Base-by-base conservation (phyloP, 2,113 vertebrate species). In the Oncorhynchus clarkii region DNA sequence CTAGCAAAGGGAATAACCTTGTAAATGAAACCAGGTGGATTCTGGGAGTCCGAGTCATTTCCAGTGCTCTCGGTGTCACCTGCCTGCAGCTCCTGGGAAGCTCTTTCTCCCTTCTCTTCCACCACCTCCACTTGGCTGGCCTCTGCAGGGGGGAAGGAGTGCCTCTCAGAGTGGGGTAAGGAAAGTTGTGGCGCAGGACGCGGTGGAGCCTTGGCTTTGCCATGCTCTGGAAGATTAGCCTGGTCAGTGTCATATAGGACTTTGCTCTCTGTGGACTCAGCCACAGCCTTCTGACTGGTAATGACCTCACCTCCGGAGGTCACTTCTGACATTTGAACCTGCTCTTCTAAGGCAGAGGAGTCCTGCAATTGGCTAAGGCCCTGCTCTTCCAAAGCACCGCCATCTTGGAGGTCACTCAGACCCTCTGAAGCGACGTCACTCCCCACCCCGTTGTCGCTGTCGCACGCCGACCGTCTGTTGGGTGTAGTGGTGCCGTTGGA, bases 1-100 rank as follows among this genome's bases (percentile, higher is more conserved):
- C 29, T 31, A 67, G 2, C 26, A 18, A 45, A 45, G 2, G 1
- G 16, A 34, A 51, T 78, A 22, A 93, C 92, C 91, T 91, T 89
- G 76, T 86, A 89, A 2, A 90, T 80, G 57, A 91, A 89, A 11
- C 84, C 88, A 67, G 88, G 86, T 71, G 88, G 88, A 80, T 68
- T 75, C 4, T 74, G 14, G 49, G 73, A 60, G 62, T 24, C 70
- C 2, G 71, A 75, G 60, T 85, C 88, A 0, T 82, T 75, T 68
- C 2, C 68, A 54, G 26, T 8, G 71, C 16, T 79, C 45, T 84
- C 71, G 31, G 16, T 18, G 51, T 72, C 72, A 18, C 18, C 67
- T 22, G 26, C 39, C 39, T 45, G 39, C 39, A 45, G 39, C 2
- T 0, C 20, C 14, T 6, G 39, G 39, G 39, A 45, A 45, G 31